Evolutionary conservation across 2,797 vertebrate genomes (phyloP), one percentile per base, ranked within the genome.

Genomic region (Argyrosomus regius): DNA sequence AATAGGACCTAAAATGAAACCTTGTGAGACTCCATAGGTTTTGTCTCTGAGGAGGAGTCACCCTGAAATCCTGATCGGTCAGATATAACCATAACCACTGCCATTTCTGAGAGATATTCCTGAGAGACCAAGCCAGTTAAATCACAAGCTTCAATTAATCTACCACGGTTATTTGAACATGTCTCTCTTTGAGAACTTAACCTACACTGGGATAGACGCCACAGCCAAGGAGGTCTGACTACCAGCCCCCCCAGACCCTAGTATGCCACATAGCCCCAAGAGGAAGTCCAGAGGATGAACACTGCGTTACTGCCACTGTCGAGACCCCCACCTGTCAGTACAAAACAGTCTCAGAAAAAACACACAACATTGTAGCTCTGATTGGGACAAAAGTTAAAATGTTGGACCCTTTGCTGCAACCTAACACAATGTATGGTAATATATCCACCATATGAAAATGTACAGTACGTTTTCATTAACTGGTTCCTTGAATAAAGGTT

Each of bases 141-240:
- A 39, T 70, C n/a, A 60, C 4, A 69, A 62, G 8, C 26, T 26
- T 26, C 26, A 26, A 20, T 81, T 17, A 31, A 0, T 81, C 22
- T 56, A 75, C 18, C 90, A 99, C 98, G 97, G 98, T 62, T 99
- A 99, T 0, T 98, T 99, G 87, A 99, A 99, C 95, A 99, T 99
- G 97, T 98, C 98, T 4, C 95, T 99, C 69, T 99, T 99, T 1
- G 98, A 99, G 96, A 99, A 99, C 93, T 99, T 99, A 93, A 99
- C 98, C 83, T 99, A 99, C 0, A 98, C 98, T 0, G 98, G 98
- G 81, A 99, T 99, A 6, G 98, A 99, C 39, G 97, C 98, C 87
- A 99, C 98, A 0, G 98, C 98, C 0, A 98, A 99, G 91, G 98
- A 99, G 89, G 97, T 97, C 95, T 96, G 95, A 96, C 95, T 94